Evolutionary conservation across 2,888 invertebrate genomes (phyloP).

Genomic region (Cremastinae sp.): DNA sequence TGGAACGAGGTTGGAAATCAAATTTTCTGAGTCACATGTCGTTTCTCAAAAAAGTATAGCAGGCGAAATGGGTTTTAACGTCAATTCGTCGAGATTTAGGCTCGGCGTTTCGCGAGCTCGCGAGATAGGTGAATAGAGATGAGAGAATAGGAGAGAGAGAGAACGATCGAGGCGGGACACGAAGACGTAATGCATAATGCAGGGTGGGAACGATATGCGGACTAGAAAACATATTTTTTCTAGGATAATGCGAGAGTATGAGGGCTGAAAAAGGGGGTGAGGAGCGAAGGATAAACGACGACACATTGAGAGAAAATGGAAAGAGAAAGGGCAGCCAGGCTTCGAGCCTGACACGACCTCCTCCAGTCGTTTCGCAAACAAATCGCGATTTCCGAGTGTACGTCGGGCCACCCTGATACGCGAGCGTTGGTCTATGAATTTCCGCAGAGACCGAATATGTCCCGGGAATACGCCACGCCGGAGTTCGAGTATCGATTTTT

Average conservation of each 20-base stretch:
- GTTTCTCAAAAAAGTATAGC: not conserved
- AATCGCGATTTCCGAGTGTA: constrained; percentile 48
- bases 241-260: constrained; percentile 34
- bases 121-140: not conserved
- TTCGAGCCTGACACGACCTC: constrained; percentile 53
- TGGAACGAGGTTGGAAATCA: constrained; percentile 21
- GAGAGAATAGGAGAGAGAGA: not conserved
- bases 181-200: constrained; percentile 41
- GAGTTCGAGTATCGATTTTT: constrained; percentile 62
- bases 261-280: constrained; percentile 31
- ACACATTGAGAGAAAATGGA: constrained; percentile 7
- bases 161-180: constrained; percentile 49
- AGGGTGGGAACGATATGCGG: constrained; percentile 46
- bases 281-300: constrained; percentile 2
- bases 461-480: constrained; percentile 57
- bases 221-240: constrained; percentile 43
- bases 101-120: not conserved
- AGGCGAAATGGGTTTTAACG: not conserved
- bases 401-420: not conserved
- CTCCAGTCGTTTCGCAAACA: constrained; percentile 50
- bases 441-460: constrained; percentile 38
- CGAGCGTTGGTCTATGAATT: no score
- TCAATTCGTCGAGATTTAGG: not conserved
- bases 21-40: constrained; percentile 9
- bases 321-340: constrained; percentile 33